These are phyloP conservation scores for Steinernema carpocapsae DNA, from an alignment of 2,888 invertebrate species.

Conservation along the genomic window DNA sequence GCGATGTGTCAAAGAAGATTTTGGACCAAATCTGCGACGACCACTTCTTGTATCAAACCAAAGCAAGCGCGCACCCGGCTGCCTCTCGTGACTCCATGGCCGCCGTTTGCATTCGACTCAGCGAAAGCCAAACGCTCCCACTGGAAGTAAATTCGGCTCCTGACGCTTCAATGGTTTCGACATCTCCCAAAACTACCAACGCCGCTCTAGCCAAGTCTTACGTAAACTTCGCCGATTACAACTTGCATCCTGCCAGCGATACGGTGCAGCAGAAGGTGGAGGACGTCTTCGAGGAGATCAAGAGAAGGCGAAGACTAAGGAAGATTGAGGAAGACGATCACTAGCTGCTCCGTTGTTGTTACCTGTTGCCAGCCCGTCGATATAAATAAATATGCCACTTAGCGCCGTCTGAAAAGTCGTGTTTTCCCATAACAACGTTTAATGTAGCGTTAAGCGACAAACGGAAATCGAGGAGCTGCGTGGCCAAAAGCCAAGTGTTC, in stretches of 20 bases:
- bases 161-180: background rate
- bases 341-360: too few species aligned
- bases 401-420: background rate
- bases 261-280: background rate
- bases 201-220: background rate
- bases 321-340: constrained; percentile 21
- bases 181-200: background rate
- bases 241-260: background rate
- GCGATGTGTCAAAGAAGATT: background rate
- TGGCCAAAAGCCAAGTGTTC: background rate
- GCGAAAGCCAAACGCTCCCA: background rate
- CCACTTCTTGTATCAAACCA: background rate
- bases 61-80: background rate
- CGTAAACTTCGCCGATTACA: background rate
- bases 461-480: background rate
- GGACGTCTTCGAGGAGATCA: background rate
- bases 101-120: background rate
- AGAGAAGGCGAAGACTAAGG: background rate
- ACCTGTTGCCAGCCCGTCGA: too few species aligned
- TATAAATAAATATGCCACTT: background rate
- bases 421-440: too few species aligned
- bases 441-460: too few species aligned
- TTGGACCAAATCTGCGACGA: constrained; percentile 2
- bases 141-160: background rate
- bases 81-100: constrained; percentile 10